Evolutionary conservation across 2,888 invertebrate species (phyloP), one percentile per base, ranked within the genome.

Genomic region (Drosophila borborema): DNA sequence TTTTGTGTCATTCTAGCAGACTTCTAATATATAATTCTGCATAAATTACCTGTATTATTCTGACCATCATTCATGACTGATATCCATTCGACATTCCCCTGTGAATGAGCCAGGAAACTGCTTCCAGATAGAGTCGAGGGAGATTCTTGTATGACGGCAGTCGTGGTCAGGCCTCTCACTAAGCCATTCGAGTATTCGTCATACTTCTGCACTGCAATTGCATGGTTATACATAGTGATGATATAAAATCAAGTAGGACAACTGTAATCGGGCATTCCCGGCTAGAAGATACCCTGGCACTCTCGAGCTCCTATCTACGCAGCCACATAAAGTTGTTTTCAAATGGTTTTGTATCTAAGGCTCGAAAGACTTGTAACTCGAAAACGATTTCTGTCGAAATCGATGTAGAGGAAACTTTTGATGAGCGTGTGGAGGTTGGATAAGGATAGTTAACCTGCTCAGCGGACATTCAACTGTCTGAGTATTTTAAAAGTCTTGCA

Each of bases 51-150:
- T 64, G 90, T 66, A 62, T 83, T 84, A 45, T 81, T 83, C 64
- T 91, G 92, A 23, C 76, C 74, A 73, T 92, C 92, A 64, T 82
- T 92, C 70, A 92, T 90, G 16, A 89, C 77, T 48, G 91, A 77
- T 65, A 92, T 91, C 92, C 92, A 92, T 80, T 92, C 92, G 20
- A 90, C 91, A n/a, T 91, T 75, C 8, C 90, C 87, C 31, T 86
- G 90, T 16, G 83, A 59, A 55, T 91, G 89, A n/a, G 87, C 70
- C 62, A 91, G 72, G 36, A 88, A 89, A 64, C 76, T 86, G 43
- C 75, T 72, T 18, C 49, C 72, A 38, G 61, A 23, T 16, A 75
- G 16, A 2, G 74, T 66, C 14, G 72, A 14, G 10, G 72, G 16
- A 6, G 67, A 31, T 9, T 73, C 88, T 36, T 77, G 83, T 2